Base-by-base conservation (phyloP, 2,888 invertebrate genomes). In the Lycophotia porphyrea region DNA sequence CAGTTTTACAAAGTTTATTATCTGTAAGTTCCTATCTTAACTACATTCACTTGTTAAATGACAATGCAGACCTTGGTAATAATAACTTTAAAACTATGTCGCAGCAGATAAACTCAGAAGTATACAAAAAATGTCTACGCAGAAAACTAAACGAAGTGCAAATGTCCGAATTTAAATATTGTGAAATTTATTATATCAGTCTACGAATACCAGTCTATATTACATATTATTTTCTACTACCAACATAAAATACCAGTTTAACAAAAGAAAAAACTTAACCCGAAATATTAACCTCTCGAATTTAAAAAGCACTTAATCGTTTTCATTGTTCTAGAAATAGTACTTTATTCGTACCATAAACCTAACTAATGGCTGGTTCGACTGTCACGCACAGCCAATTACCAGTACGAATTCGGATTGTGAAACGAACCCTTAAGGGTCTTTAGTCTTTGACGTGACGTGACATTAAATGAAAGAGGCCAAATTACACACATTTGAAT, bases 401-500 rank as follows among this genome's bases (percentile, higher is more conserved):
- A 76, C 44, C 44, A 52, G 34, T 49, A 60, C 47, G 36, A 80
- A 68, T 77, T 81, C 24, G 9, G 60, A 49, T 82, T 64, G 64
- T 80, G 44, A 66, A 80, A 84, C 71, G 24, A 66, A 68, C 71
- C 71, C 61, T 39, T 71, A 58, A 69, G 52, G 34, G 42, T 34
- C 44, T 74, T 42, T 55, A 58, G 60, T 47, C 47, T 60, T 71
- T 77, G 36, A 74, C 39, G 55, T 61, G 42, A 58, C 27, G 65
- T 74, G 47, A 78, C 61, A 69, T 70, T 44, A 61, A 80, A 78
- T 81, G 78, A 77, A 86, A 84, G 77, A 82, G 67, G 60, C 66
- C 71, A 58, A 81, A 86, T 86, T 84, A 69, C 66, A 63, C 69
- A 42, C 5, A 65, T 78, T 69, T 39, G 49, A 39, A 66, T 80